Evolutionary conservation across 2,797 vertebrate genomes (phyloP), one percentile per base, ranked within the genome.

Genomic region (Kryptolebias ocellatus): DNA sequence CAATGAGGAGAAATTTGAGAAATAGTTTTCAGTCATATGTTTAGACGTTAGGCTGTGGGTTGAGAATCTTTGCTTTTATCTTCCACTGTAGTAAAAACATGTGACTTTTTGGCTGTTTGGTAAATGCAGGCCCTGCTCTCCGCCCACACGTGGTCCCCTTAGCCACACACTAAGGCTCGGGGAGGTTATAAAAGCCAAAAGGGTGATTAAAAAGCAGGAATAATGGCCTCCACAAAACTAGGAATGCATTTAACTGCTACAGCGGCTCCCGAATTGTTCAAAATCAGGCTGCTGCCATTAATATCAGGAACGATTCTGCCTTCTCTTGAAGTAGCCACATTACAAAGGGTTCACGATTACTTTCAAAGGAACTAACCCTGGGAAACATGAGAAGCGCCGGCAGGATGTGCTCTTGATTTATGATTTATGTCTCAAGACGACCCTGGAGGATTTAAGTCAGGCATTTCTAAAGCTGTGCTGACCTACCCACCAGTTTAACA

Each of bases 191-290:
- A 93, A 94, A 93, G 87, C 87, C 60, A 79, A 90, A 90, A 89
- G 89, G 92, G 92, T 93, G 91, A 93, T 94, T 93, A 94, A 92
- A 90, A 91, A 89, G 83, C 88, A 92, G 89, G 87, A 94, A 94
- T 94, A 93, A 94, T 91, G 89, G 92, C 90, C 90, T 90, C 90
- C 88, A 93, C 91, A 92, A 94, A 94, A 91, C 86, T 83, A 91
- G 92, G 93, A 94, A 94, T 93, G 92, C 72, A 60, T 91, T 92
- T 93, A 92, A 93, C 91, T 83, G 73, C 78, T 84, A 87, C 80
- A 83, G 70, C 64, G 63, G 86, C 83, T 88, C 85, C 64, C 60
- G 80, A 86, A 90, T 89, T 67, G 70, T 84, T 90, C 79, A 57
- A 67, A 83, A 89, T 86, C 83, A 47, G 70, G 85, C 84, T 64